These are phyloP conservation scores for Pedionomus torquatus DNA, from an alignment of 2,113 vertebrate species.

Conservation along the genomic window DNA sequence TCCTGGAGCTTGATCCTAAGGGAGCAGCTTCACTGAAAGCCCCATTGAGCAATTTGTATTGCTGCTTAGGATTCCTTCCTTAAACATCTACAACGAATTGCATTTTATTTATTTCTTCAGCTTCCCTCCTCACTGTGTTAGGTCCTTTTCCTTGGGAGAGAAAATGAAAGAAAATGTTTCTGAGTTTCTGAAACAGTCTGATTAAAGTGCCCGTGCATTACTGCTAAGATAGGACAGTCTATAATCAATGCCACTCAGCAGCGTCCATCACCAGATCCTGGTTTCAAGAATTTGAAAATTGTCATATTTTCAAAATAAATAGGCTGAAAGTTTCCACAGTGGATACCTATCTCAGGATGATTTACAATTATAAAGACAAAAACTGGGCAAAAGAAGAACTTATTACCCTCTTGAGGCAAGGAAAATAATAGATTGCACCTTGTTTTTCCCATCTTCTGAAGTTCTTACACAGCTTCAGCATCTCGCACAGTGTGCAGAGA, in stretches of 20 bases:
- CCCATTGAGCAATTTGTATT: not conserved
- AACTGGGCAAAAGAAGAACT: not conserved
- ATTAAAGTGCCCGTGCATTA: not conserved
- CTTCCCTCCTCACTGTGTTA: not conserved
- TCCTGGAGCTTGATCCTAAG: not conserved
- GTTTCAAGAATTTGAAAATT: not conserved
- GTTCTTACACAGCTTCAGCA: not conserved
- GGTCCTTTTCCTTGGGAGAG: not conserved
- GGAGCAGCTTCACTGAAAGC: not conserved
- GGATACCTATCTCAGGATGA: not conserved
- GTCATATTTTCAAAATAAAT: no score
- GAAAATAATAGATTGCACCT: not conserved
- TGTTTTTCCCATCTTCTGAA: not conserved
- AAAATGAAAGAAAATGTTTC: not conserved
- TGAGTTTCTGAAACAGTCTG: not conserved
- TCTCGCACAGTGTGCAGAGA: not conserved
- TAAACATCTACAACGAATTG: not conserved
- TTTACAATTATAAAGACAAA: not conserved
- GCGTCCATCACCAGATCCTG: not conserved
- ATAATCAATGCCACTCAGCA: not conserved
- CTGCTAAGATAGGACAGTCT: not conserved
- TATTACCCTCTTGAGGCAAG: rapidly evolving
- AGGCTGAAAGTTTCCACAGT: not conserved
- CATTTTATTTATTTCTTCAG: not conserved
- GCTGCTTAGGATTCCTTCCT: not conserved